A percentile compares a stretch with the other conserved stretches of the same genome.
Conservation (phyloP, 2,797 vertebrate genomes). For the Pygocentrus nattereri region DNA sequence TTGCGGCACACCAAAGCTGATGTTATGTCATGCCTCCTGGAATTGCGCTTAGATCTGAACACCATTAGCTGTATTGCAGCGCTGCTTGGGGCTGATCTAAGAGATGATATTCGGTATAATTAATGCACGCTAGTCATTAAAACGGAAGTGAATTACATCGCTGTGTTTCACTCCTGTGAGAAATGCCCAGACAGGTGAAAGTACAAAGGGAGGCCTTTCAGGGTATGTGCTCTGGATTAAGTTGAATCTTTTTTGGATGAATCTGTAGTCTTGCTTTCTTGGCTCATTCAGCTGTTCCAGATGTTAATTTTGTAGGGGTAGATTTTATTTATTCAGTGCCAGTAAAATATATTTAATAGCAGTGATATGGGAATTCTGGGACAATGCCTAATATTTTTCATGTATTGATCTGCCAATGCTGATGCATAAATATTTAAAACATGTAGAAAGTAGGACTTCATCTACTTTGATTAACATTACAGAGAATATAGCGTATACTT, state of each 20-base stretch:
- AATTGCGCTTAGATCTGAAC: constrained; percentile 77
- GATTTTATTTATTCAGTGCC: neutral
- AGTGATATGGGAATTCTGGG: too few species aligned
- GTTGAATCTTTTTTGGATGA: neutral
- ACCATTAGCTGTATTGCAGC: constrained; percentile 76
- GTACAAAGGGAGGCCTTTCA: neutral
- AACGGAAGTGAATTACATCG: neutral
- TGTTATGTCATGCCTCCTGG: constrained; percentile 74
- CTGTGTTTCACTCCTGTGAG: neutral
- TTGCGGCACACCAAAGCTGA: constrained; percentile 73
- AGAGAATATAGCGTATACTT: too few species aligned
- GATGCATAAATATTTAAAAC: too few species aligned
- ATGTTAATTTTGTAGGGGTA: neutral
- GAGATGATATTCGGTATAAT: constrained; percentile 10
- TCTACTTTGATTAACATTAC: too few species aligned
- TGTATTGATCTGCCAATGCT: too few species aligned
- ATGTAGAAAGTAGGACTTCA: too few species aligned
- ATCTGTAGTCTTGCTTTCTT: neutral
- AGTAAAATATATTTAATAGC: too few species aligned
- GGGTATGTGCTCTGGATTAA: neutral
- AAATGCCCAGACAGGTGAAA: neutral
- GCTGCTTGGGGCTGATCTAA: neutral
- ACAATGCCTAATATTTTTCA: too few species aligned
- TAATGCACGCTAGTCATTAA: constrained; percentile 7
- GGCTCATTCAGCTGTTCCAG: neutral